Percentiles rank a stretch among this genome's conserved stretches.
Conservation (phyloP, 2,113 vertebrate genomes). For the Pluvialis apricaria region DNA sequence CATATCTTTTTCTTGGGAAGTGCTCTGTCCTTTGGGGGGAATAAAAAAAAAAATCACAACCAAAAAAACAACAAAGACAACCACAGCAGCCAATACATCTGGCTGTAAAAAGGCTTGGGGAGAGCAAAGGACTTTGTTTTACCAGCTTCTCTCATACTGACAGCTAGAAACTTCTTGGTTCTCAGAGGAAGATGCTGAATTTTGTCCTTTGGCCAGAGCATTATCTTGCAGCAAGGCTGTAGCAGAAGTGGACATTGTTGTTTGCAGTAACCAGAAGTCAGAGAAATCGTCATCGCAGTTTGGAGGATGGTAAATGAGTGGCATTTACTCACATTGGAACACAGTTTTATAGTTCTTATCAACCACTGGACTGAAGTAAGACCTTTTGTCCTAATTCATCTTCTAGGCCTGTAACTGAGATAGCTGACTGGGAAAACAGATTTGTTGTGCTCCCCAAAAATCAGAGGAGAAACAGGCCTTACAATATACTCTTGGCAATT, state of each 20-base stretch:
- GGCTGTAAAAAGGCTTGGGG: neutral
- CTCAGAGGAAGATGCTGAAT: neutral
- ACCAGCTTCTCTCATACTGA: neutral
- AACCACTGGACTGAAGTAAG: neutral
- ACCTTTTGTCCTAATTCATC: neutral
- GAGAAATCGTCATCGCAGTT: neutral
- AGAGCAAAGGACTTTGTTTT: neutral
- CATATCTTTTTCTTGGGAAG: neutral
- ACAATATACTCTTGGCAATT: neutral
- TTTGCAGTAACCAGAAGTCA: neutral
- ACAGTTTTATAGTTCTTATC: neutral
- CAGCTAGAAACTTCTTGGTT: neutral
- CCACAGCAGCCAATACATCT: neutral
- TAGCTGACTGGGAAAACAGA: neutral
- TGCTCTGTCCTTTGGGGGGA: neutral
- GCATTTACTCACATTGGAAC: neutral
- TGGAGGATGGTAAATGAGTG: neutral
- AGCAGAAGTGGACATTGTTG: neutral
- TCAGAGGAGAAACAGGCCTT: neutral
- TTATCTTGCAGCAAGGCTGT: neutral
- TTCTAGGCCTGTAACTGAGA: neutral
- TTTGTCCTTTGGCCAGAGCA: neutral
- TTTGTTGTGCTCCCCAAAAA: neutral
- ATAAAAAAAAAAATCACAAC: neutral
- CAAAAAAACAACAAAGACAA: neutral